Conservation (phyloP, 2,113 vertebrate genomes). For the Ascaphus truei region DNA sequence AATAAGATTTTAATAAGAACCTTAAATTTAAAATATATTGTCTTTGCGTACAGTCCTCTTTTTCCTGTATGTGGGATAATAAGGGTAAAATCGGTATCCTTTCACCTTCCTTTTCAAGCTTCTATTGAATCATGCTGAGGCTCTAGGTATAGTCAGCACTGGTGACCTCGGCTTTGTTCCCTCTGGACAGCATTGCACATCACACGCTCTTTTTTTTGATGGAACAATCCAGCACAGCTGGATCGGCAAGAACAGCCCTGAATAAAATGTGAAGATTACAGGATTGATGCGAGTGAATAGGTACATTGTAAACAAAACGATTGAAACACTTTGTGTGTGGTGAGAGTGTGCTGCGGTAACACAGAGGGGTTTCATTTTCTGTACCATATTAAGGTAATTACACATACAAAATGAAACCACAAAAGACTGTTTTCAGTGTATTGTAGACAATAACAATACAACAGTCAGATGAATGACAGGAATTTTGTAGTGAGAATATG, state of each 20-base stretch:
- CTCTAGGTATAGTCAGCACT: background rate
- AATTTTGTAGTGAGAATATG: background rate
- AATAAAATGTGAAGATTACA: slow-evolving; percentile 15
- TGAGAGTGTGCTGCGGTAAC: background rate
- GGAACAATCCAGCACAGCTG: slow-evolving; percentile 21
- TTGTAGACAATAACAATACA: background rate
- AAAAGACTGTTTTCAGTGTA: background rate
- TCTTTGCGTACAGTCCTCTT: background rate
- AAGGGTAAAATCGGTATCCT: background rate
- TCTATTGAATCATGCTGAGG: background rate
- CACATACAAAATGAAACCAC: background rate
- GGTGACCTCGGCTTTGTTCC: slow-evolving; percentile 23
- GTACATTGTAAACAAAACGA: background rate
- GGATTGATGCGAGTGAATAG: background rate
- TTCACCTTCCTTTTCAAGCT: background rate
- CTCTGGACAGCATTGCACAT: slow-evolving; percentile 11
- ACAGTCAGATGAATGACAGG: background rate
- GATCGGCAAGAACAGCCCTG: slow-evolving; percentile 3
- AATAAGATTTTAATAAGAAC: too few relatives aligned
- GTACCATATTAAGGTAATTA: slow-evolving; percentile 13
- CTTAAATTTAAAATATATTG: background rate
- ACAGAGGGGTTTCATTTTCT: slow-evolving; percentile 1
- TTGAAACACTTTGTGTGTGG: background rate
- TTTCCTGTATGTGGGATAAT: background rate
- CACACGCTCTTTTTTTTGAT: slow-evolving; percentile 18